Evolutionary conservation across 2,888 invertebrate genomes (phyloP).

Genomic region (Embidobia sp.): DNA sequence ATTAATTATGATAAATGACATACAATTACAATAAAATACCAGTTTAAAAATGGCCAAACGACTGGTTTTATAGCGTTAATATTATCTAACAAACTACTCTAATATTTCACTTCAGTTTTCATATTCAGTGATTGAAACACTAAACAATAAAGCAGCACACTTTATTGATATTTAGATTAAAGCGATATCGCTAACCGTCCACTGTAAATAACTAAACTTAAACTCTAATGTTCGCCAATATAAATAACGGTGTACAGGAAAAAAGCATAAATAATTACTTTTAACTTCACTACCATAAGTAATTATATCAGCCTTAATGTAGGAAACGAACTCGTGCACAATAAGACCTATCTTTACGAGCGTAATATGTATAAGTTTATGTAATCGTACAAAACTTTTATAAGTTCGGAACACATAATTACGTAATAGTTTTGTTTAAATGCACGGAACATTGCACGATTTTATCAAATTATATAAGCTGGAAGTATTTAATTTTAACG

Average conservation of each 20-base stretch:
- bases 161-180: slow-evolving; percentile 25
- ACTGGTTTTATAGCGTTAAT: too few species aligned
- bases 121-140: neutral
- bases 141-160: slow-evolving; percentile 10
- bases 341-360: slow-evolving; percentile 22
- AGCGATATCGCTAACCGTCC: neutral
- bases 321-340: slow-evolving; percentile 28
- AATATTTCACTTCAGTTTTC: neutral
- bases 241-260: slow-evolving; percentile 8
- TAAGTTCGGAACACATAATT: slow-evolving; percentile 4
- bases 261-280: slow-evolving; percentile 14
- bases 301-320: slow-evolving; percentile 23
- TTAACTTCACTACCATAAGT: slow-evolving; percentile 1
- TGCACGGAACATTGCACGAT: slow-evolving; percentile 10
- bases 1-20: too few species aligned
- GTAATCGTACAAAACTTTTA: slow-evolving; percentile 1
- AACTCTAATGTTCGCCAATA: neutral
- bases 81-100: neutral
- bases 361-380: slow-evolving; percentile 7
- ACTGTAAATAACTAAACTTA: slow-evolving; percentile 5
- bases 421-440: slow-evolving; percentile 21
- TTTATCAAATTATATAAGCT: slow-evolving; percentile 33
- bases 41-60: too few species aligned
- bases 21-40: too few species aligned
- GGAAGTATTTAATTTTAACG: slow-evolving; percentile 12